Conservation (phyloP, 2,888 invertebrate species). For the Pachliopta kotzebuea region DNA sequence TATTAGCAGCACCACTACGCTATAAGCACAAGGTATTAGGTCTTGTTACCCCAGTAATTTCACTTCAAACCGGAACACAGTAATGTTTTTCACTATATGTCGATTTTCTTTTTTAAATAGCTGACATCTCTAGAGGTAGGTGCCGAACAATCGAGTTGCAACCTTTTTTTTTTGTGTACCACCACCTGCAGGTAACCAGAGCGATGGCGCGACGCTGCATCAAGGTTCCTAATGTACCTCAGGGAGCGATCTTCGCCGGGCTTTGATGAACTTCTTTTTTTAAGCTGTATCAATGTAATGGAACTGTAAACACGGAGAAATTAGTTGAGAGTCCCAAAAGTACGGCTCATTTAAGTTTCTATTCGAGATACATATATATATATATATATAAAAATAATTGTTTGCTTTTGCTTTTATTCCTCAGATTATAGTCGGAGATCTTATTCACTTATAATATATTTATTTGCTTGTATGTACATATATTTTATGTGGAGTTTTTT, state of each 20-base stretch:
- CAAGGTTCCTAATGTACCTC: slow-evolving; percentile 32
- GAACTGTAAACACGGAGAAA: slow-evolving; percentile 24
- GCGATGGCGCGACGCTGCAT: slow-evolving; percentile 30
- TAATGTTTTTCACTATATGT: not conserved
- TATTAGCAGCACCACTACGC: too few relatives aligned
- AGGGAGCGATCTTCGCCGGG: slow-evolving; percentile 28
- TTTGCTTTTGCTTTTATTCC: too few relatives aligned
- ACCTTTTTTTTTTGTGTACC: slow-evolving; percentile 28
- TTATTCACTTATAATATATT: too few relatives aligned
- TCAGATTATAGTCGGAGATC: too few relatives aligned
- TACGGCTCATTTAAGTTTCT: too few relatives aligned
- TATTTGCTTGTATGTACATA: too few relatives aligned
- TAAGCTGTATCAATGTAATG: slow-evolving; percentile 16
- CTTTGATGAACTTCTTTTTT: slow-evolving; percentile 6
- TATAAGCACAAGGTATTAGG: too few relatives aligned
- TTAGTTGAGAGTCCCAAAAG: slow-evolving; percentile 2
- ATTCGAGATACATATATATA: too few relatives aligned
- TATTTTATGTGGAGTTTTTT: too few relatives aligned
- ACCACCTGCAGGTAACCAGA: slow-evolving; percentile 36
- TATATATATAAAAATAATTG: too few relatives aligned
- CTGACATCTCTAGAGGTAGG: slow-evolving; percentile 4
- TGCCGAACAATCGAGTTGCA: slow-evolving; percentile 29
- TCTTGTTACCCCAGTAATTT: too few relatives aligned
- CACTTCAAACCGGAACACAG: too few relatives aligned
- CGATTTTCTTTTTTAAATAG: not conserved